These are phyloP conservation scores for Chaenodraco wilsoni DNA, from an alignment of 2,797 vertebrate species.

Conservation along the genomic window DNA sequence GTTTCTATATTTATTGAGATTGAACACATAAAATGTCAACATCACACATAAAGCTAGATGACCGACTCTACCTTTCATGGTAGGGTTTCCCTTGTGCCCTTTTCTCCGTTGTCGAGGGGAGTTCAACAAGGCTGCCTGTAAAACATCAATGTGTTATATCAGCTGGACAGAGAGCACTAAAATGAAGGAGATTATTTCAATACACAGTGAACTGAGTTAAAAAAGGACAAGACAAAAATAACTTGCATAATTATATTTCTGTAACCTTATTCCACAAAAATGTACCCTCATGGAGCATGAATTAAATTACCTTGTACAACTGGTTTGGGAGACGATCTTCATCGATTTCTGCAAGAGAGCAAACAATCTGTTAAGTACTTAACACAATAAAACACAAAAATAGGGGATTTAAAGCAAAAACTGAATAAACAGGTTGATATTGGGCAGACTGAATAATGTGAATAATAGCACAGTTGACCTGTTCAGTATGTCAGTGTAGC, in stretches of 20 bases:
- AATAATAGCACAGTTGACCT: constrained; percentile 14
- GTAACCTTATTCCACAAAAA: constrained; percentile 15
- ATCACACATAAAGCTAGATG: background rate
- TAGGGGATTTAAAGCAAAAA: background rate
- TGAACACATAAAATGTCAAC: background rate
- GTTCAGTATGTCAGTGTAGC: constrained; percentile 6
- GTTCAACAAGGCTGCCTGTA: constrained; percentile 89
- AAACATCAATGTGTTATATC: constrained; percentile 48
- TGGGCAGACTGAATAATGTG: background rate
- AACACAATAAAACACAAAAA: background rate
- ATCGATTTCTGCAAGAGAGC: constrained; percentile 86
- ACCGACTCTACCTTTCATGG: constrained; percentile 89
- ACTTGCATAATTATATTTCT: constrained; percentile 17
- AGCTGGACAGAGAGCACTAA: constrained; percentile 10
- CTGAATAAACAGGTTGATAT: background rate
- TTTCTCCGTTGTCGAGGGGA: constrained; percentile 92
- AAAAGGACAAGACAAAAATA: background rate
- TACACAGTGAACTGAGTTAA: background rate
- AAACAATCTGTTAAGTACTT: constrained; percentile 24
- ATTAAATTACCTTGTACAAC: constrained; percentile 88
- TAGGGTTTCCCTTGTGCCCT: constrained; percentile 90
- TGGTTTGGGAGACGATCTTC: constrained; percentile 92
- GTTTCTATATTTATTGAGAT: background rate
- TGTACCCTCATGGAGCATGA: background rate
- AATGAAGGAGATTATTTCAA: constrained; percentile 13